phyloP scores from a whole-genome alignment of 1,140 invertebrate species.

The Philotrypesis tridentata region DNA sequence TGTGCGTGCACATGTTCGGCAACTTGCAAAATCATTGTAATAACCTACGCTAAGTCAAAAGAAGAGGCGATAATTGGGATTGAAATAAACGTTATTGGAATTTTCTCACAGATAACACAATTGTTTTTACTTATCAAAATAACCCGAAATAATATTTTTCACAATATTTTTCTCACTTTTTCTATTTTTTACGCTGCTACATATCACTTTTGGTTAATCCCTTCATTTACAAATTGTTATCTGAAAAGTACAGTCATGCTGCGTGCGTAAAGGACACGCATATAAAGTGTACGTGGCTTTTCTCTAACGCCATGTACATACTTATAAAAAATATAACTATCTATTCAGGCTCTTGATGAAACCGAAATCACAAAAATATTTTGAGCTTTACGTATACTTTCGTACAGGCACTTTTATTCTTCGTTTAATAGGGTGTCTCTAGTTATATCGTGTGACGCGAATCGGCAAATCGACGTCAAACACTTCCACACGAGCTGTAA shows the following conservation, averaged over 20 bases:
- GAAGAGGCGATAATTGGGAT: slow-evolving; percentile 41
- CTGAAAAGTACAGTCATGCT: no score
- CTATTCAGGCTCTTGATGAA: background rate
- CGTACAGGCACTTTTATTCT: background rate
- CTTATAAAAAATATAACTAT: background rate
- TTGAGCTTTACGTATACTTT: background rate
- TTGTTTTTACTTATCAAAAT: slow-evolving; percentile 5
- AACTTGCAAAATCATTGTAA: slow-evolving; percentile 41
- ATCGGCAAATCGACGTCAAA: no score
- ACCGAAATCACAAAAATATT: background rate
- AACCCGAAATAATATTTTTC: background rate
- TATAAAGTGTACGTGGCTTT: no score
- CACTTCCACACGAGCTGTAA: no score
- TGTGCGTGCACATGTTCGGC: slow-evolving; percentile 4
- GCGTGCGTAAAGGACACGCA: no score
- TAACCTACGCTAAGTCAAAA: slow-evolving; percentile 37
- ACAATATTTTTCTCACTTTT: background rate
- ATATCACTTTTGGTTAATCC: background rate
- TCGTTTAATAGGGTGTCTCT: background rate
- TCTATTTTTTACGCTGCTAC: background rate
- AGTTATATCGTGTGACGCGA: no score
- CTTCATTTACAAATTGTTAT: no score
- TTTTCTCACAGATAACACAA: slow-evolving; percentile 40
- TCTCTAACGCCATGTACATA: background rate
- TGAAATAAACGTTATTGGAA: slow-evolving; percentile 51